phyloP scores from a whole-genome alignment of 2,113 vertebrate genomes.

The Trematocara zebra region DNA sequence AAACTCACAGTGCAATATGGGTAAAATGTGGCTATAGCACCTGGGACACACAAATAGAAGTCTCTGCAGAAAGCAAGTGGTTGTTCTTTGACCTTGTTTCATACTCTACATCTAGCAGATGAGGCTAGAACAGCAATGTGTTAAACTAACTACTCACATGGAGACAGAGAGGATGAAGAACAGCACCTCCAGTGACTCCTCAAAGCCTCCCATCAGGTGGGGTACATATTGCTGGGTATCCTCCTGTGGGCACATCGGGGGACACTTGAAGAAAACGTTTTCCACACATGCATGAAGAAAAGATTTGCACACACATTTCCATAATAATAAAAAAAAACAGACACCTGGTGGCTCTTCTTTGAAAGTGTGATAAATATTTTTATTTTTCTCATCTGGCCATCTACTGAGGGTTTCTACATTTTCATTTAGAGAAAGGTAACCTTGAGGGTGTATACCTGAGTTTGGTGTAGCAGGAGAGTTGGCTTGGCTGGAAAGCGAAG shows the following conservation, averaged over 20 bases:
- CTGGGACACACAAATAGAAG: neutral
- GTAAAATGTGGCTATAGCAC: neutral
- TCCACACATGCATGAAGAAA: neutral
- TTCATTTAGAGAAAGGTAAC: neutral
- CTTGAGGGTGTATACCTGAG: constrained; percentile 17
- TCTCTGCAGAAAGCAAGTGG: neutral
- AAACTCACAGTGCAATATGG: neutral
- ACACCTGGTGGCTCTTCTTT: neutral
- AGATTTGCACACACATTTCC: neutral
- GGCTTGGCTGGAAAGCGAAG: constrained; percentile 23
- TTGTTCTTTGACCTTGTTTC: neutral
- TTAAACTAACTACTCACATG: constrained; percentile 14
- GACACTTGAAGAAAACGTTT: rapidly evolving
- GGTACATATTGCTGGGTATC: constrained; percentile 26
- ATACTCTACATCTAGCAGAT: neutral
- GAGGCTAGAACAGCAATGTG: neutral
- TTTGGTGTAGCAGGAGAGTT: constrained; percentile 32
- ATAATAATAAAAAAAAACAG: neutral
- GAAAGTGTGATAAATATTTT: neutral
- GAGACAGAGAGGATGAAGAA: neutral
- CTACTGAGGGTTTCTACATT: neutral
- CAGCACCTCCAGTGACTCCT: neutral
- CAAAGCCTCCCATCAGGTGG: constrained; percentile 37
- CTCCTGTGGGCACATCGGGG: neutral
- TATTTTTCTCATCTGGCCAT: neutral